Percentiles rank a stretch among this genome's conserved stretches.
Evolutionary conservation across 1,140 invertebrate genomes (phyloP).

Genomic region (Macrosteles quadrilineatus): DNA sequence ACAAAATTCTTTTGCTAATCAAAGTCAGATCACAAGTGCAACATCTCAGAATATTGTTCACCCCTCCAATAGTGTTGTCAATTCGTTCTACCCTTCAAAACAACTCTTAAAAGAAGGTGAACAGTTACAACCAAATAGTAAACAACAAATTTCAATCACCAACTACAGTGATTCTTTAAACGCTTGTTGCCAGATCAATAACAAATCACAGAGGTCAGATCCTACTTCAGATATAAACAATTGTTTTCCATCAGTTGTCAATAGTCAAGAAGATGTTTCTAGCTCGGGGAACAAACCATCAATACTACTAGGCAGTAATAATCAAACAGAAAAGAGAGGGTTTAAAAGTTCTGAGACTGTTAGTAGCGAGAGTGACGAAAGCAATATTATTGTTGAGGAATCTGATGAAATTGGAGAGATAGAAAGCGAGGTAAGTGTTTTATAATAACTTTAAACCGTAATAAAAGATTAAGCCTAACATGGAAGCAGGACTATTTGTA

Average conservation of each 20-base stretch:
- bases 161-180: neutral
- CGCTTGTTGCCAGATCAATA: slow-evolving; percentile 20
- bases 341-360: slow-evolving; percentile 12
- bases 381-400: slow-evolving; percentile 35
- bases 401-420: slow-evolving; percentile 33
- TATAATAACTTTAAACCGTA: neutral
- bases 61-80: neutral
- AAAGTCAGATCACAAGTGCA: slow-evolving; percentile 9
- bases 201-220: neutral
- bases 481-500: too few species aligned
- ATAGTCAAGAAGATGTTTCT: neutral
- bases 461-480: neutral
- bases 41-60: neutral
- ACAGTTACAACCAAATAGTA: neutral
- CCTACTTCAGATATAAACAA: neutral
- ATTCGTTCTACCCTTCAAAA: neutral
- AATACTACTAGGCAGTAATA: neutral
- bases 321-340: slow-evolving; percentile 5
- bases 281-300: neutral
- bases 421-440: slow-evolving; percentile 27
- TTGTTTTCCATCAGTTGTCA: neutral
- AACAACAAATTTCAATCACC: neutral
- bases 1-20: neutral
- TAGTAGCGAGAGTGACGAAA: slow-evolving; percentile 29
- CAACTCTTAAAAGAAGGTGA: neutral